These are phyloP conservation scores for Sciurus niger DNA, from an alignment of 2,113 vertebrate species.

Conservation along the genomic window DNA sequence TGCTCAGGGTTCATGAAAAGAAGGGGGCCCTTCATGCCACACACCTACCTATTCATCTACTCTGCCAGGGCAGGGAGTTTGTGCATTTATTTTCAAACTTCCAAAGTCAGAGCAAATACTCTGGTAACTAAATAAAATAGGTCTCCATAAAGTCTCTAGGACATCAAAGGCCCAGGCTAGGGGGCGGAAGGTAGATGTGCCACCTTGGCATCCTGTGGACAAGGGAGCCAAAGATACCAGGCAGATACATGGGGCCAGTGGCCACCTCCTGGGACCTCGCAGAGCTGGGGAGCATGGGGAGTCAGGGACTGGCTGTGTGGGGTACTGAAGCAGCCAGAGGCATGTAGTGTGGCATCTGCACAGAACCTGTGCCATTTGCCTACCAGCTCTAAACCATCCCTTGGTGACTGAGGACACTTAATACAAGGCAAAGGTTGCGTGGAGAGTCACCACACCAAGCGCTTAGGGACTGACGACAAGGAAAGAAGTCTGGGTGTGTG, in stretches of 20 bases:
- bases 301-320: background rate
- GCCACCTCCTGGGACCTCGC: background rate
- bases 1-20: background rate
- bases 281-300: background rate
- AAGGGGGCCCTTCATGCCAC: no score
- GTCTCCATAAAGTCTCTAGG: background rate
- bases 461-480: background rate
- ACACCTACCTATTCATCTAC: background rate
- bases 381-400: background rate
- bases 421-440: background rate
- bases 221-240: background rate
- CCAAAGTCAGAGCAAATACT: background rate
- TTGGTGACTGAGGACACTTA: background rate
- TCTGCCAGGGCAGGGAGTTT: background rate
- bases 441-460: background rate
- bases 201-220: fast-evolving
- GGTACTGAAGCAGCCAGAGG: background rate
- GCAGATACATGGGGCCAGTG: fast-evolving
- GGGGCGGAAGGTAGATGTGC: no score
- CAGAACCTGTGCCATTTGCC: background rate
- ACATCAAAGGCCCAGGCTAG: background rate
- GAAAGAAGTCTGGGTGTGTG: background rate
- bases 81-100: background rate
- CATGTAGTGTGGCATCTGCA: no score
- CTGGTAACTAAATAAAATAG: background rate